Percentiles rank a stretch among this genome's conserved stretches.
Evolutionary conservation across 35 echinoderm and acorn worm species (phyloP).

Genomic region (Nesometra sesokonis): DNA sequence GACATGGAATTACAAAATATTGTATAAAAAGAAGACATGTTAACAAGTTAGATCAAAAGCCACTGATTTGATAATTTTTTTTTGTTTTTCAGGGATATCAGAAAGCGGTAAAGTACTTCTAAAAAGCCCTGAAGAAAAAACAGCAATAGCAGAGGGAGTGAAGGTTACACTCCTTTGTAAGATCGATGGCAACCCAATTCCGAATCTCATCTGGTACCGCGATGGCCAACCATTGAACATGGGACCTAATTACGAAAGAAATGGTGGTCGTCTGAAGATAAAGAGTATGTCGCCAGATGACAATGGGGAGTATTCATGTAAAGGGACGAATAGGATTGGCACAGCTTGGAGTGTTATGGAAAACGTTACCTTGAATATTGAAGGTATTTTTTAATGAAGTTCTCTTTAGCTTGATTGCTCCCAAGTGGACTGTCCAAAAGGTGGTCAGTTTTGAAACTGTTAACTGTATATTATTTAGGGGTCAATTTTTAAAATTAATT

Average conservation of each 20-base stretch:
- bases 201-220: neutral
- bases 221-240: neutral
- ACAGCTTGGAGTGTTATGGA: neutral
- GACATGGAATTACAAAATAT: no score
- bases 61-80: no score
- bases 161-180: neutral
- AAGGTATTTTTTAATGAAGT: neutral
- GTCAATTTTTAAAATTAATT: no score
- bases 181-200: neutral
- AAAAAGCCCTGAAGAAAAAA: neutral
- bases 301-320: constrained; percentile 2
- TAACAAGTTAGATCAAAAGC: no score
- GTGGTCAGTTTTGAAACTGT: no score
- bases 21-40: no score
- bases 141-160: neutral
- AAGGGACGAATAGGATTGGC: neutral
- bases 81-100: neutral
- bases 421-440: no score
- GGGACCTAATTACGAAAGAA: neutral
- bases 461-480: no score
- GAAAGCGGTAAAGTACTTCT: constrained; percentile 1
- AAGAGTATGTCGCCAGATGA: neutral
- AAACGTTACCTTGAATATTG: constrained; percentile 1
- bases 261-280: neutral
- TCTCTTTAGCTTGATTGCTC: no score